These are phyloP conservation scores for Scaptomyza montana DNA, from an alignment of 1,140 invertebrate species.

Conservation along the genomic window DNA sequence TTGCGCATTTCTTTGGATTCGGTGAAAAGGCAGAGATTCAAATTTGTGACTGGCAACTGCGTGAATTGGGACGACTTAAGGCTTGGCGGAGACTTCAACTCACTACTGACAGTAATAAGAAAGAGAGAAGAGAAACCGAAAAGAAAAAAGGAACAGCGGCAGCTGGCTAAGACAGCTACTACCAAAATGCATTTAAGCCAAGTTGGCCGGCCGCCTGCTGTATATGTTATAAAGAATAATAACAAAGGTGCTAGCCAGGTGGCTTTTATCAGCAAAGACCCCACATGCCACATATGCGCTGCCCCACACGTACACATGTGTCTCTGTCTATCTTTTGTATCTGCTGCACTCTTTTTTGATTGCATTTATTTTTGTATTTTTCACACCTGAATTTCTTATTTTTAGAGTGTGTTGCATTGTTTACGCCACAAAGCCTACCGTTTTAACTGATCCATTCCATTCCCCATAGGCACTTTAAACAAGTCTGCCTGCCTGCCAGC, in stretches of 20 bases:
- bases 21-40: conserved; percentile 25
- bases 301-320: conserved; percentile 10
- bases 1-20: conserved; percentile 11
- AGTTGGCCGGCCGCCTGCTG: neutral
- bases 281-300: conserved; percentile 5
- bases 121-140: neutral
- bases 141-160: conserved; percentile 7
- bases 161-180: conserved; percentile 15
- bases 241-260: conserved; percentile 23
- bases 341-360: conserved; percentile 13
- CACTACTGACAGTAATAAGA: neutral
- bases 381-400: conserved; percentile 57
- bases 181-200: conserved; percentile 20
- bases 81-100: conserved; percentile 6
- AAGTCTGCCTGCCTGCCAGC: neutral
- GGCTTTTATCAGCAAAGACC: conserved; percentile 32
- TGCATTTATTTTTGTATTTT: conserved; percentile 32
- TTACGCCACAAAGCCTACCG: conserved; percentile 41
- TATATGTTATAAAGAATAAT: conserved; percentile 5
- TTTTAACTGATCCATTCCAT: conserved; percentile 27
- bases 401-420: conserved; percentile 45
- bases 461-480: conserved; percentile 12
- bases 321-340: conserved; percentile 7
- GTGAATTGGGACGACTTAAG: conserved; percentile 33
- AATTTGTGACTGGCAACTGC: conserved; percentile 30